Conservation (phyloP, 2,888 invertebrate species). For the Icerya purchasi region DNA sequence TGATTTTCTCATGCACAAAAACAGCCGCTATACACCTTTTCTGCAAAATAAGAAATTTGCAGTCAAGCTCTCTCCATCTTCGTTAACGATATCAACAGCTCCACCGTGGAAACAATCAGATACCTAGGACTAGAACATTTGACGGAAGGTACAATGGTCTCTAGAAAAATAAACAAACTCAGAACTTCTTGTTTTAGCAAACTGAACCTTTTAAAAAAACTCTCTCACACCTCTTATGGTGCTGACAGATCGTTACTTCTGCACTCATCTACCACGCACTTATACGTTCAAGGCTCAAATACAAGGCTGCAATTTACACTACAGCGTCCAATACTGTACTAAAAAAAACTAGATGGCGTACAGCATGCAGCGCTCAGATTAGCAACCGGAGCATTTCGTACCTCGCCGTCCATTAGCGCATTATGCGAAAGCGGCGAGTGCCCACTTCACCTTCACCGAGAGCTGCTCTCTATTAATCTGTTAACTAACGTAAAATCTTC, state of each 20-base stretch:
- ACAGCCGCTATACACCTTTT: background rate
- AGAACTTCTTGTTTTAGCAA: background rate
- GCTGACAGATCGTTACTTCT: background rate
- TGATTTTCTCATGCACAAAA: background rate
- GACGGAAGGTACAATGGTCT: background rate
- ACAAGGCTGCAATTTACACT: background rate
- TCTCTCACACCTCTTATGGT: background rate
- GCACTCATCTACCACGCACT: background rate
- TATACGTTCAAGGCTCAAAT: background rate
- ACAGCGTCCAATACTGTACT: background rate
- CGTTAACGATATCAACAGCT: background rate
- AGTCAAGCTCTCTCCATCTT: background rate
- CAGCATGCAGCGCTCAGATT: no score
- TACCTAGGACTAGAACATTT: background rate
- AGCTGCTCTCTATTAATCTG: no score
- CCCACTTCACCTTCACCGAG: no score
- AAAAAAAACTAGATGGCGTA: no score
- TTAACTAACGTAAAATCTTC: no score
- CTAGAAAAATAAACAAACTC: background rate
- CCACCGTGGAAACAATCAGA: background rate
- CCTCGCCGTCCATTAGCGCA: no score
- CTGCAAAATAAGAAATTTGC: background rate
- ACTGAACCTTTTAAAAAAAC: background rate
- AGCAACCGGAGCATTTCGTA: no score
- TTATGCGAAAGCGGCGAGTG: no score